phyloP scores from a whole-genome alignment of 2,888 invertebrate genomes.

The Urechis unicinctus region DNA sequence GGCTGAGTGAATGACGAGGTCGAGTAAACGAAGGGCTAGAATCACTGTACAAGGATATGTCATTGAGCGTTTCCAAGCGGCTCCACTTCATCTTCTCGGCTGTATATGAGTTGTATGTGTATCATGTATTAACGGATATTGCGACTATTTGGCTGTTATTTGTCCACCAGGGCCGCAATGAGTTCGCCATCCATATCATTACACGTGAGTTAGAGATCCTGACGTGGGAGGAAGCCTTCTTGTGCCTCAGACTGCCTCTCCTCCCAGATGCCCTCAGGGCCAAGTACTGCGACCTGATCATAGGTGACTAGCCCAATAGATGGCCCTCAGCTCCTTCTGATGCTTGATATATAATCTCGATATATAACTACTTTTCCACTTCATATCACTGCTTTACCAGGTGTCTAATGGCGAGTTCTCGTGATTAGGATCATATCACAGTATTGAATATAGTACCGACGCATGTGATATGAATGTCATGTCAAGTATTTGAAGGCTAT shows the following conservation, averaged over 20 bases:
- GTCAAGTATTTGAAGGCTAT: too few relatives aligned
- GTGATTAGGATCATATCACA: neutral
- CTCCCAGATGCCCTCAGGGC: slow-evolving; percentile 48
- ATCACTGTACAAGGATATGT: too few relatives aligned
- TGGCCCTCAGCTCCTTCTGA: neutral
- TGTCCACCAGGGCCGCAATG: slow-evolving; percentile 48
- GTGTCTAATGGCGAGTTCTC: neutral
- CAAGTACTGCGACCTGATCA: slow-evolving; percentile 49
- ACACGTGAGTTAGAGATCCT: slow-evolving; percentile 45
- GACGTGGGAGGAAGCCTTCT: slow-evolving; percentile 49
- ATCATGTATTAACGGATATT: too few relatives aligned
- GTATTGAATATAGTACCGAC: neutral
- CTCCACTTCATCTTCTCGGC: too few relatives aligned
- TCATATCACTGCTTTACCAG: neutral
- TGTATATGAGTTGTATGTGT: too few relatives aligned
- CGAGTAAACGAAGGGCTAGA: too few relatives aligned
- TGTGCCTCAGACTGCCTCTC: slow-evolving; percentile 40
- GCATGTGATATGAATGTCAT: neutral
- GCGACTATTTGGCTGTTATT: too few relatives aligned
- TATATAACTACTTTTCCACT: neutral
- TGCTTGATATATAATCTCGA: neutral
- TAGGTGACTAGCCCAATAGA: slow-evolving; percentile 45
- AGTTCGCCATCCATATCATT: slow-evolving; percentile 45
- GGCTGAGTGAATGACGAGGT: too few relatives aligned
- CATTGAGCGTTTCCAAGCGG: too few relatives aligned